A percentile compares a stretch with the other conserved stretches of the same genome.
phyloP scores from a whole-genome alignment of 2,113 vertebrate species.

The Excalfactoria chinensis region DNA sequence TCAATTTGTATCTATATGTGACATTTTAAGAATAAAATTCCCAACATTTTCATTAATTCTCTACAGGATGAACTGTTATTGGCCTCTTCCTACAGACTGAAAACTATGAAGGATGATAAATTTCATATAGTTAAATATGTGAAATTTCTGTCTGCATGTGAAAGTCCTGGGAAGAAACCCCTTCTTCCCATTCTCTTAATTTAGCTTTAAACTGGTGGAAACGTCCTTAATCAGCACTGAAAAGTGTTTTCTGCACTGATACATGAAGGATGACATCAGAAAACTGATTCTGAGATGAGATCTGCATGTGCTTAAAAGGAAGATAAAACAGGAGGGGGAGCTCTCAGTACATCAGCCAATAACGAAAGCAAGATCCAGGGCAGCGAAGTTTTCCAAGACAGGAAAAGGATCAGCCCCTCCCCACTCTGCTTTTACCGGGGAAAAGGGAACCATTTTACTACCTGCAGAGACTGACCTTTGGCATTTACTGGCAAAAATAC shows the following conservation, averaged over 20 bases:
- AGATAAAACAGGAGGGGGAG: constrained; percentile 51
- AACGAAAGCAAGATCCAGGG: accelerated
- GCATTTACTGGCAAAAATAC: background rate
- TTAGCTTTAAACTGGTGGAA: accelerated
- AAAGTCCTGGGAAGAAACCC: background rate
- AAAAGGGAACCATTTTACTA: background rate
- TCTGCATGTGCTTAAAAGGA: background rate
- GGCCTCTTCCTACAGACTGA: background rate
- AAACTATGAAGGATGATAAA: background rate
- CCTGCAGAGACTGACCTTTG: background rate
- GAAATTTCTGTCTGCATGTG: background rate
- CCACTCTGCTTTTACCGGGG: background rate
- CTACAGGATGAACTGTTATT: background rate
- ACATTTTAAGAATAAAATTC: background rate
- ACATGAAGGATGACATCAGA: background rate
- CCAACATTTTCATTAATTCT: background rate
- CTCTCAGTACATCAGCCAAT: constrained; percentile 2
- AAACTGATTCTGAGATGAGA: background rate
- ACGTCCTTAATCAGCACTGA: background rate
- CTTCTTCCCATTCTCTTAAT: background rate
- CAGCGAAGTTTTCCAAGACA: background rate
- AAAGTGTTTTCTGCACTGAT: background rate
- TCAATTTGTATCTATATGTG: background rate
- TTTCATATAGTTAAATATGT: background rate
- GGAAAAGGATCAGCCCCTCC: background rate